These are phyloP conservation scores for Lamellibrachia luymesi DNA, from an alignment of 1,140 invertebrate species.

Conservation along the genomic window DNA sequence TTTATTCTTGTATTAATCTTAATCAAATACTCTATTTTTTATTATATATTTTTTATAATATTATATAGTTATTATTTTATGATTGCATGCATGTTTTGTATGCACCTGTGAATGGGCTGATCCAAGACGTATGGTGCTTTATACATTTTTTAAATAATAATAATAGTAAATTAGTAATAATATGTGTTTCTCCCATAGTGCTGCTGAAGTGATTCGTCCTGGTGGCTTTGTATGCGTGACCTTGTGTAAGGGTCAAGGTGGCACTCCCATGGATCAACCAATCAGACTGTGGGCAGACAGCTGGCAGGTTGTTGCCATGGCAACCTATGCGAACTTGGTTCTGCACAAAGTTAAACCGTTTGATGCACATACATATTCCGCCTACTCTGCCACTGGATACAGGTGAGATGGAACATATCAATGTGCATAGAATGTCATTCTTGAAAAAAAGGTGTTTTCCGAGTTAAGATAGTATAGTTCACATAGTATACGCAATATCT, in stretches of 20 bases:
- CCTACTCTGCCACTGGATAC: conserved; percentile 57
- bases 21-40: too few relatives aligned
- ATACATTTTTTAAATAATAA: too few relatives aligned
- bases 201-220: conserved; percentile 46
- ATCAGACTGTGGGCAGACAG: conserved; percentile 63
- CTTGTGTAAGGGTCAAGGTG: conserved; percentile 66
- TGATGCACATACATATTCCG: conserved; percentile 45
- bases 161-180: not conserved
- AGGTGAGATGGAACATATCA: conserved; percentile 34
- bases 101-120: too few relatives aligned
- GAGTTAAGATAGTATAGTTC: too few relatives aligned
- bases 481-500: too few relatives aligned
- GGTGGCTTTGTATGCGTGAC: conserved; percentile 61
- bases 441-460: too few relatives aligned
- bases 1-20: too few relatives aligned
- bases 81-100: too few relatives aligned
- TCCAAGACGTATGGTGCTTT: too few relatives aligned
- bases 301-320: conserved; percentile 68
- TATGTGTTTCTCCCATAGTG: conserved; percentile 35
- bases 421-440: too few relatives aligned
- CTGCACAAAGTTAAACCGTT: conserved; percentile 59
- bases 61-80: too few relatives aligned
- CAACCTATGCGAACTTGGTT: conserved; percentile 60
- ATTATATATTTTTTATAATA: too few relatives aligned
- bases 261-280: conserved; percentile 60